These are phyloP conservation scores for Microcebus tavaratra DNA, from an alignment of 2,113 vertebrate species.

Conservation along the genomic window DNA sequence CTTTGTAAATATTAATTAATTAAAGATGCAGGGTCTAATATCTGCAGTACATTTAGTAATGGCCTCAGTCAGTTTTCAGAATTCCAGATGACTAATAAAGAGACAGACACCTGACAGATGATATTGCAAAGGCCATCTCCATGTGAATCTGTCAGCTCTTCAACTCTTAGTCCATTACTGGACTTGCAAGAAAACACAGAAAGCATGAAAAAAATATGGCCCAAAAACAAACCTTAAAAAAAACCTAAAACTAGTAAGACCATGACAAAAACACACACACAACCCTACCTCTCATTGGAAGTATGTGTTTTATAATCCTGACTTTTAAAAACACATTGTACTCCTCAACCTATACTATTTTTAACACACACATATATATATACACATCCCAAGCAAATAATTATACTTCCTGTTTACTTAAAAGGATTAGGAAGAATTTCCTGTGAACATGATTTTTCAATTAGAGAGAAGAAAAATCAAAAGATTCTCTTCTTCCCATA, in stretches of 20 bases:
- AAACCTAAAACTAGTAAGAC: background rate
- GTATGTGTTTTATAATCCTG: constrained; percentile 50
- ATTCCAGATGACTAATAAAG: constrained; percentile 61
- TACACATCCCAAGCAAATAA: constrained; percentile 77
- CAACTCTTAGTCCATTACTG: constrained; percentile 18
- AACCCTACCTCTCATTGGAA: constrained; percentile 45
- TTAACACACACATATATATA: background rate
- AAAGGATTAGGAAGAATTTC: constrained; percentile 80
- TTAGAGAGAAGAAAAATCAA: constrained; percentile 78
- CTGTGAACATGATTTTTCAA: constrained; percentile 83
- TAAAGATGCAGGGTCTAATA: constrained; percentile 62
- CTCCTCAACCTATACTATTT: constrained; percentile 59
- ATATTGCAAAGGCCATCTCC: constrained; percentile 30
- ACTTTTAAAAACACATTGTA: constrained; percentile 19
- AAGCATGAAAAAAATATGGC: background rate
- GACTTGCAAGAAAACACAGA: constrained; percentile 37
- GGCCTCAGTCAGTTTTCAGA: constrained; percentile 44
- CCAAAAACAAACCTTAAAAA: constrained; percentile 7
- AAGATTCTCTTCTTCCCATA: constrained; percentile 79
- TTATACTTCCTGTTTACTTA: constrained; percentile 82
- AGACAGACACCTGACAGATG: constrained; percentile 62
- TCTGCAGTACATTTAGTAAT: constrained; percentile 68
- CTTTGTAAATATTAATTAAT: constrained; percentile 24
- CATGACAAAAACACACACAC: constrained; percentile 18
- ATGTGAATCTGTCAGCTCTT: constrained; percentile 29